Conservation (phyloP, 1,140 invertebrate species). For the Aporrectodea caliginosa region DNA sequence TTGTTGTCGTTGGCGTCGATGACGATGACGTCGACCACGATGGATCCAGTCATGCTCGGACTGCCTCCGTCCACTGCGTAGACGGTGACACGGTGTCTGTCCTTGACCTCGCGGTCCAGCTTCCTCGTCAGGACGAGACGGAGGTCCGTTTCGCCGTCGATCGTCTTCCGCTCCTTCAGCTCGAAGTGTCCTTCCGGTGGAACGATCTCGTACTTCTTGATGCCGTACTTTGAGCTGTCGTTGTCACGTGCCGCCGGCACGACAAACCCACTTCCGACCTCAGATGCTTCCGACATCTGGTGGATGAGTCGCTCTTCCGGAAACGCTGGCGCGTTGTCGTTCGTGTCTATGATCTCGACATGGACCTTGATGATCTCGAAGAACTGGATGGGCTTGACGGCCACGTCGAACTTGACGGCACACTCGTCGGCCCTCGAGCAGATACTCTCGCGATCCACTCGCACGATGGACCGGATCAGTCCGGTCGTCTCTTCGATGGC, state of each 20-base stretch:
- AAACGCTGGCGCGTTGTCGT: conserved; percentile 29
- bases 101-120: conserved; percentile 24
- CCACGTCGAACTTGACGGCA: conserved; percentile 11
- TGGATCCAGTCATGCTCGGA: conserved; percentile 14
- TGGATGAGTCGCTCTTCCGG: not conserved
- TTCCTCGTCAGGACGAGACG: conserved; percentile 16
- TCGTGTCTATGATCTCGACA: conserved; percentile 17
- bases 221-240: conserved; percentile 20
- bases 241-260: conserved; percentile 8
- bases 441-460: not conserved
- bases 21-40: conserved; percentile 22
- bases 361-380: conserved; percentile 11
- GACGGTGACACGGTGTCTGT: conserved; percentile 19
- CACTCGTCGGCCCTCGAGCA: conserved; percentile 4
- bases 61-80: conserved; percentile 23
- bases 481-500: conserved; percentile 7
- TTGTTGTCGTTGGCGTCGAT: conserved; percentile 31
- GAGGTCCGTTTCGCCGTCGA: conserved; percentile 18
- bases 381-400: conserved; percentile 6
- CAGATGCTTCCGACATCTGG: conserved; percentile 14
- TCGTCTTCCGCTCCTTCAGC: conserved; percentile 12
- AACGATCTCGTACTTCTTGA: conserved; percentile 17
- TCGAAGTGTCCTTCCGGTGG: conserved; percentile 5
- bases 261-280: conserved; percentile 7
- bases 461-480: not conserved